Evolutionary conservation across 2,797 vertebrate genomes (phyloP).

Genomic region (Parambassis ranga): DNA sequence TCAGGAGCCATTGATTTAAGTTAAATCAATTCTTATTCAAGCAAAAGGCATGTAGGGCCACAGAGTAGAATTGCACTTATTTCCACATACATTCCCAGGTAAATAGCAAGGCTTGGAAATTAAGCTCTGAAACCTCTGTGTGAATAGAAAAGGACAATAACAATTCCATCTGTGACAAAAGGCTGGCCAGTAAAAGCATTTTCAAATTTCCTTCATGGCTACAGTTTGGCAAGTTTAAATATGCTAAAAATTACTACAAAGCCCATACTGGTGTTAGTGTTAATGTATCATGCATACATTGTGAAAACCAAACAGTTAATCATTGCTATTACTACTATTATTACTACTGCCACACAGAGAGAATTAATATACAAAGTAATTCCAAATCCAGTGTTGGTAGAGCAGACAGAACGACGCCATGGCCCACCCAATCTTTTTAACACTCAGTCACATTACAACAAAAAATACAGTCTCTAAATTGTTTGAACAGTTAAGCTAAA

Average conservation of each 20-base stretch:
- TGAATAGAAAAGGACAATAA: not conserved
- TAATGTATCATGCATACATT: not conserved
- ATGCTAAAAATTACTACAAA: not conserved
- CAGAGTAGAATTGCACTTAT: constrained; percentile 55
- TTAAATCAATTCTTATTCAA: constrained; percentile 60
- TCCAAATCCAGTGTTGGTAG: constrained; percentile 41
- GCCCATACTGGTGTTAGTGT: not conserved
- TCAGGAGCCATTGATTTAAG: constrained; percentile 14
- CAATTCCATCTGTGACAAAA: constrained; percentile 2
- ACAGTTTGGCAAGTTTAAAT: not conserved
- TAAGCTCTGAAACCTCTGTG: constrained; percentile 1
- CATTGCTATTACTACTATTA: too few relatives aligned
- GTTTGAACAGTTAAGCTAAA: constrained; percentile 23
- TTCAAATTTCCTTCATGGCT: not conserved
- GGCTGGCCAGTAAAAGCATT: not conserved
- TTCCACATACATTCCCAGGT: constrained; percentile 25
- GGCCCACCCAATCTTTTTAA: not conserved
- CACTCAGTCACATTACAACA: constrained; percentile 12
- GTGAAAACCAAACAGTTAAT: not conserved
- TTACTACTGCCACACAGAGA: not conserved
- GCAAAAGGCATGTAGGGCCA: constrained; percentile 43
- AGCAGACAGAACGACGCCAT: constrained; percentile 21
- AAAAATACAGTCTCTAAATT: not conserved
- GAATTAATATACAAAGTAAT: constrained; percentile 14
- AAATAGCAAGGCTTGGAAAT: constrained; percentile 4